Evolutionary conservation across 2,797 vertebrate species (phyloP).

Genomic region (Anguilla marmorata): DNA sequence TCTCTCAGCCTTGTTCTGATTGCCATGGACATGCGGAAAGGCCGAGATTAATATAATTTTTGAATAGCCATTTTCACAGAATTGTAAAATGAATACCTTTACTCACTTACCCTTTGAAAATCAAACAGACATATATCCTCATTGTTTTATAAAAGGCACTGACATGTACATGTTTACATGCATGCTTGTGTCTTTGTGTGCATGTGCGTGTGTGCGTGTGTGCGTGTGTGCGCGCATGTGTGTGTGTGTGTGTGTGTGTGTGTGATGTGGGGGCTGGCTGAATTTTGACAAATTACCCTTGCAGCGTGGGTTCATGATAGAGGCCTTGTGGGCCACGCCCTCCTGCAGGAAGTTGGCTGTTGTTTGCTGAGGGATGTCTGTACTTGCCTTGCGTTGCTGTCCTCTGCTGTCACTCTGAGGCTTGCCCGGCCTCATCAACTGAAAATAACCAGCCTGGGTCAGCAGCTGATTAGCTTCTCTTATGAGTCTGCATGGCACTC

Average conservation of each 20-base stretch:
- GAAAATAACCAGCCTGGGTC: conserved; percentile 84
- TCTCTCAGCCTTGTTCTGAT: not conserved
- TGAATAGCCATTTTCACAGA: not conserved
- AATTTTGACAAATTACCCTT: not conserved
- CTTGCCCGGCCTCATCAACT: conserved; percentile 60
- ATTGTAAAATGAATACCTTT: not conserved
- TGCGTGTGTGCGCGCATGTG: conserved; percentile 44
- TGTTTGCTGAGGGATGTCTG: conserved; percentile 51
- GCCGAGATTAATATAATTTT: not conserved
- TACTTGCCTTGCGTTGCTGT: conserved; percentile 66
- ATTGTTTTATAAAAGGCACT: not conserved
- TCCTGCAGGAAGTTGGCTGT: conserved; percentile 51
- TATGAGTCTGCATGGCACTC: not conserved
- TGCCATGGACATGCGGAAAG: not conserved
- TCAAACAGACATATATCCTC: not conserved
- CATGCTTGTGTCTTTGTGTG: conserved; percentile 64
- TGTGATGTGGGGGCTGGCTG: conserved; percentile 30
- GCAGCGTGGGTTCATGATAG: not conserved
- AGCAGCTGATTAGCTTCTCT: conserved; percentile 82
- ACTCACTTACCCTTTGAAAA: not conserved
- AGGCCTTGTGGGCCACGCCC: conserved; percentile 40
- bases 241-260: conserved; percentile 45
- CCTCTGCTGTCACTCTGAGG: conserved; percentile 81
- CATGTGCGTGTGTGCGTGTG: conserved; percentile 73
- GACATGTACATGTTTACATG: conserved; percentile 56